A percentile compares a stretch with the other conserved stretches of the same genome.
Conservation (phyloP, 2,888 invertebrate species). For the Ichneumoninae sp. region DNA sequence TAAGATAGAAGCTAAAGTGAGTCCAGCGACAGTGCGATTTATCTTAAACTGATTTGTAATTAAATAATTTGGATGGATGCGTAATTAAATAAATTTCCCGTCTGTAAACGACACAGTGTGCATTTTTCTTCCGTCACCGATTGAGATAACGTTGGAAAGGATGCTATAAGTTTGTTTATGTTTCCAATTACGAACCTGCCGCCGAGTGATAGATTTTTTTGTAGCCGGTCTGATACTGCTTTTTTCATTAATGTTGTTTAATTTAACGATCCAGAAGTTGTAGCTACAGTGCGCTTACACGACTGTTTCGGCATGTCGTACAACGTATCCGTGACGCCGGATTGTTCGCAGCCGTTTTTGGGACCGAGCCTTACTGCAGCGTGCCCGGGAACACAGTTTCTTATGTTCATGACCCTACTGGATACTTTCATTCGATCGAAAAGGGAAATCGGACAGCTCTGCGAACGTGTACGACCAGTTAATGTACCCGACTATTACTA, state of each 20-base stretch:
- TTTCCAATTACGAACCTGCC: no score
- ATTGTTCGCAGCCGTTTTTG: constrained; percentile 86
- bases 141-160: no score
- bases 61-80: no score
- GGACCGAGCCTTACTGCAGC: constrained; percentile 86
- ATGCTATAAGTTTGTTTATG: no score
- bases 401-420: constrained; percentile 88
- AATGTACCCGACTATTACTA: constrained; percentile 85
- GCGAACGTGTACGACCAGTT: constrained; percentile 86
- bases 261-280: not conserved
- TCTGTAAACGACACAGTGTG: no score
- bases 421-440: constrained; percentile 86
- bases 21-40: constrained; percentile 32
- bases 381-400: constrained; percentile 86
- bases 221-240: not conserved
- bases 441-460: constrained; percentile 83
- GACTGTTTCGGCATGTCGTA: constrained; percentile 77
- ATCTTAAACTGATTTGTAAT: not conserved
- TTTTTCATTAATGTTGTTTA: not conserved
- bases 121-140: no score
- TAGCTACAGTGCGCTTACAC: not conserved
- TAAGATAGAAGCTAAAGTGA: constrained; percentile 42
- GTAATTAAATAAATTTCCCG: no score
- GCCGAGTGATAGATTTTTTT: no score
- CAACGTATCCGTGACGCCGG: constrained; percentile 71